Evolutionary conservation across 2,888 invertebrate genomes (phyloP).

Genomic region (Eumacrocentrus americanus): DNA sequence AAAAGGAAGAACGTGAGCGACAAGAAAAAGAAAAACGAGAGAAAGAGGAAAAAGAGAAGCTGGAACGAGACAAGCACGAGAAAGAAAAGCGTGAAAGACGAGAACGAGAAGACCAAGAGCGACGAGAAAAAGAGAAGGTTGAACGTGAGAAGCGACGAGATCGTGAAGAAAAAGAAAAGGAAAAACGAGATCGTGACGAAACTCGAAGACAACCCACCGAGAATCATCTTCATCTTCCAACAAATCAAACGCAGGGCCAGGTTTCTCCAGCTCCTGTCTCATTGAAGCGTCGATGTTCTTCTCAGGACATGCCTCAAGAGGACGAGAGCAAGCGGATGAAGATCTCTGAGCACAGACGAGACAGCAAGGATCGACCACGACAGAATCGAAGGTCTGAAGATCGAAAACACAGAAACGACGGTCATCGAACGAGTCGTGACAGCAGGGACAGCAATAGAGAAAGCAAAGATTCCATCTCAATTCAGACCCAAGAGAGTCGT

Average conservation of each 20-base stretch:
- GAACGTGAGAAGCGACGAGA: conserved; percentile 53
- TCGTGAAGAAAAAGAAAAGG: conserved; percentile 58
- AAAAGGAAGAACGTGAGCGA: conserved; percentile 51
- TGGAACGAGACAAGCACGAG: conserved; percentile 55
- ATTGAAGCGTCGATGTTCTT: conserved; percentile 77
- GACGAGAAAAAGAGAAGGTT: conserved; percentile 54
- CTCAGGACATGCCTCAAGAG: conserved; percentile 72
- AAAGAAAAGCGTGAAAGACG: conserved; percentile 48
- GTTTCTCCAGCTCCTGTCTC: conserved; percentile 69
- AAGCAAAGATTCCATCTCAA: conserved; percentile 51
- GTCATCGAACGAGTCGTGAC: conserved; percentile 58
- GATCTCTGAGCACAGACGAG: conserved; percentile 67
- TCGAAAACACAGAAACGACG: conserved; percentile 56
- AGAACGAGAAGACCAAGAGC: conserved; percentile 61
- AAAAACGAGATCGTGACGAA: conserved; percentile 57
- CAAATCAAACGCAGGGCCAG: conserved; percentile 42
- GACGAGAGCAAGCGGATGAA: conserved; percentile 69
- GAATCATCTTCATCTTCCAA: conserved; percentile 50
- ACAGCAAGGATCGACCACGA: conserved; percentile 71
- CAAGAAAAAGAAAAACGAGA: conserved; percentile 56
- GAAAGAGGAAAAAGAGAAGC: conserved; percentile 59
- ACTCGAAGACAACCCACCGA: conserved; percentile 47
- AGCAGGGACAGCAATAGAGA: conserved; percentile 52
- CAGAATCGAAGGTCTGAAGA: conserved; percentile 58
- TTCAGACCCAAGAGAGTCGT: conserved; percentile 60